Evolutionary conservation across 2,797 vertebrate species (phyloP).

Genomic region (Vespertilio murinus): DNA sequence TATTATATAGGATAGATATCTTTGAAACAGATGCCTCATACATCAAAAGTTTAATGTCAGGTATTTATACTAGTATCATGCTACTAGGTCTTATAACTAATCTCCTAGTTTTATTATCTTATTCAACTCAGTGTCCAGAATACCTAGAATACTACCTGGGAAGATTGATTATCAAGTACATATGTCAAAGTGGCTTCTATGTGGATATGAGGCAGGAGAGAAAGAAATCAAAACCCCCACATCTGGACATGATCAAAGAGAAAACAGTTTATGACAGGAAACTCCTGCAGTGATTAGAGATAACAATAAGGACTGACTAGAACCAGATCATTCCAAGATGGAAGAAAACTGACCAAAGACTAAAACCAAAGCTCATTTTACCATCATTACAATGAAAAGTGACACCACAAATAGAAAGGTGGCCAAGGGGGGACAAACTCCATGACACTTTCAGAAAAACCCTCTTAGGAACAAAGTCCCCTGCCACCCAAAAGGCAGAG

Average conservation of each 20-base stretch:
- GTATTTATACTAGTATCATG: background rate
- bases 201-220: no score
- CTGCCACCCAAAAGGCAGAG: background rate
- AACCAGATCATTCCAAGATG: background rate
- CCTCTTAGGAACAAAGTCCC: background rate
- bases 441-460: background rate
- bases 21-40: background rate
- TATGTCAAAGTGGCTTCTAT: background rate
- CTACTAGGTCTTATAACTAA: background rate
- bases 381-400: no score
- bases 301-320: background rate
- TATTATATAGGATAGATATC: background rate
- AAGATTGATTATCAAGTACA: background rate
- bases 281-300: background rate
- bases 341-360: background rate
- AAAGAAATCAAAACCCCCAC: background rate
- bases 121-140: background rate
- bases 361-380: no score
- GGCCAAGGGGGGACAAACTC: background rate
- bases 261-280: background rate
- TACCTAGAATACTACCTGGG: background rate
- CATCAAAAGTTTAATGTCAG: background rate
- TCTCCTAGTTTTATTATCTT: background rate
- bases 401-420: no score
- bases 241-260: background rate